Evolutionary conservation across 1,140 invertebrate genomes (phyloP).

Genomic region (Caenorhabditis tropicalis): DNA sequence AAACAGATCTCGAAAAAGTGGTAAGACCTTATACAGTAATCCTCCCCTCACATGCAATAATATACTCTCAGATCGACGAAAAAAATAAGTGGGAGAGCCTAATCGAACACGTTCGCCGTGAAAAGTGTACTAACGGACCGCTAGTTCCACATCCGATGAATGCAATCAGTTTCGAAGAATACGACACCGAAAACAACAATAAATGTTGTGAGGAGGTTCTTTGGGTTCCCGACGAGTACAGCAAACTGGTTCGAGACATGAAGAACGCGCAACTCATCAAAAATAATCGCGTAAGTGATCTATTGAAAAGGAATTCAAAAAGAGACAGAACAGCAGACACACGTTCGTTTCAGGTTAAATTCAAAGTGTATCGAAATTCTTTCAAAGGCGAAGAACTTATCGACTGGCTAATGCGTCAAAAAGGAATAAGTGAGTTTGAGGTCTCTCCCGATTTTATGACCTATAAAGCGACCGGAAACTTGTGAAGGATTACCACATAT

Average conservation of each 20-base stretch:
- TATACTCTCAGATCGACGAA: background rate
- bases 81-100: slow-evolving; percentile 13
- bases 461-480: background rate
- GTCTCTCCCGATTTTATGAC: background rate
- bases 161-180: slow-evolving; percentile 23
- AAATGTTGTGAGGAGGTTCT: slow-evolving; percentile 27
- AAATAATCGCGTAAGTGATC: slow-evolving; percentile 43
- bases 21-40: background rate
- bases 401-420: slow-evolving; percentile 72
- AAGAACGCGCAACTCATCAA: slow-evolving; percentile 45
- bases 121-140: slow-evolving; percentile 5
- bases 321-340: background rate
- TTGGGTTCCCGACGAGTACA: slow-evolving; percentile 29
- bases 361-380: slow-evolving; percentile 71
- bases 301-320: background rate
- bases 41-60: background rate
- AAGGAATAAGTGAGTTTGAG: slow-evolving; percentile 68
- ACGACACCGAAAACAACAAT: slow-evolving; percentile 17
- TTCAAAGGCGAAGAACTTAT: slow-evolving; percentile 73
- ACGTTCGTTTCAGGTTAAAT: background rate
- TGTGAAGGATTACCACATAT: slow-evolving; percentile 3
- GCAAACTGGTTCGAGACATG: slow-evolving; percentile 32
- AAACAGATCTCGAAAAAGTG: background rate
- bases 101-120: background rate
- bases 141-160: slow-evolving; percentile 2